phyloP scores from a whole-genome alignment of 2,113 vertebrate genomes.

The Bombycilla garrulus region DNA sequence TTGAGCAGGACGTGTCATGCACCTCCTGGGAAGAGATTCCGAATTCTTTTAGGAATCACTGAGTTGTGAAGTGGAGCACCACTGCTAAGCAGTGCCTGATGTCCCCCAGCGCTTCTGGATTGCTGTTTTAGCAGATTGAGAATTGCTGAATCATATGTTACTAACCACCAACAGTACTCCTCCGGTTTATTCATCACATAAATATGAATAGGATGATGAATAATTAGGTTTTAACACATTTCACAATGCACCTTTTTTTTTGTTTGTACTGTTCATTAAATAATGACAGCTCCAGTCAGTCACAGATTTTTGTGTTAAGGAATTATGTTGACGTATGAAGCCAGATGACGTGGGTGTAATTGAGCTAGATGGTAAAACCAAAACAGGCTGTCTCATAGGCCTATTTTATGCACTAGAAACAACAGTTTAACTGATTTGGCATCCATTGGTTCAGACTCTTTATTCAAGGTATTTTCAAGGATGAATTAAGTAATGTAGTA shows the following conservation, averaged over 20 bases:
- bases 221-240: not conserved
- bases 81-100: not conserved
- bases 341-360: not conserved
- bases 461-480: not conserved
- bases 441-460: not conserved
- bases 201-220: not conserved
- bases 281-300: not conserved
- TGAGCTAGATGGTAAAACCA: not conserved
- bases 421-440: not conserved
- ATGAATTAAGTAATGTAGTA: not conserved
- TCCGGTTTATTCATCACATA: not conserved
- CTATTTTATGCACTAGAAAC: not conserved
- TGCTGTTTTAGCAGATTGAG: not conserved
- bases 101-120: accelerated
- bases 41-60: not conserved
- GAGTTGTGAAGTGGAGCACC: accelerated
- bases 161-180: not conserved
- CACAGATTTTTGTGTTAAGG: not conserved
- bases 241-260: not conserved
- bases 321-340: not conserved
- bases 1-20: not conserved
- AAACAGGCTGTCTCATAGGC: not conserved
- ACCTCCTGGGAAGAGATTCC: not conserved
- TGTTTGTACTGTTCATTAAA: not conserved
- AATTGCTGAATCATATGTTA: not conserved